phyloP scores from a whole-genome alignment of 2,797 vertebrate species.

The Esox masquinongy region DNA sequence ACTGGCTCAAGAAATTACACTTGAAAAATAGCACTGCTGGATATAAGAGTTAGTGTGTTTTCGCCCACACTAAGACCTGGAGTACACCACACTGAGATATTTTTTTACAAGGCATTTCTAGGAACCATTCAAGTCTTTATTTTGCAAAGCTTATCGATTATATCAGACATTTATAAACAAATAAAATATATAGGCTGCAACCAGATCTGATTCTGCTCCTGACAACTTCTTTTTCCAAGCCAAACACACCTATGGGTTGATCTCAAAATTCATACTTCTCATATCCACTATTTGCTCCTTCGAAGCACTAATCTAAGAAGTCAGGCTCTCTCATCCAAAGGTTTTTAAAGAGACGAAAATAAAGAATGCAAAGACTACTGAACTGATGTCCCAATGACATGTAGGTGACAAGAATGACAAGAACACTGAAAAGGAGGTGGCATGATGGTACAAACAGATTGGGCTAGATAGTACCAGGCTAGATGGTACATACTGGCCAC shows the following conservation, averaged over 20 bases:
- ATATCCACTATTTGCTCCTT: too few relatives aligned
- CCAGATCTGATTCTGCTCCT: background rate
- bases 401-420: too few relatives aligned
- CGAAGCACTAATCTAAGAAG: too few relatives aligned
- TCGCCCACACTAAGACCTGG: background rate
- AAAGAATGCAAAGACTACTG: too few relatives aligned
- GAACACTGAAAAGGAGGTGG: background rate
- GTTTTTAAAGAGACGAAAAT: too few relatives aligned
- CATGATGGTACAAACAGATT: background rate
- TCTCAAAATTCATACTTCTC: too few relatives aligned
- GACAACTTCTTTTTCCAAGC: background rate
- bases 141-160: background rate
- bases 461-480: too few relatives aligned
- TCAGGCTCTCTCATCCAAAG: too few relatives aligned
- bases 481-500: too few relatives aligned
- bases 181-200: background rate
- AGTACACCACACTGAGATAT: background rate
- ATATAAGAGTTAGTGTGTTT: background rate
- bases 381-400: too few relatives aligned
- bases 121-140: constrained; percentile 2
- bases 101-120: background rate
- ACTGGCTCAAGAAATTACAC: background rate
- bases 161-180: background rate
- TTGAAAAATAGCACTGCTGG: background rate
- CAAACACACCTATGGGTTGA: background rate